Evolutionary conservation across 2,888 invertebrate genomes (phyloP).

Genomic region (Calephelis perditalis): DNA sequence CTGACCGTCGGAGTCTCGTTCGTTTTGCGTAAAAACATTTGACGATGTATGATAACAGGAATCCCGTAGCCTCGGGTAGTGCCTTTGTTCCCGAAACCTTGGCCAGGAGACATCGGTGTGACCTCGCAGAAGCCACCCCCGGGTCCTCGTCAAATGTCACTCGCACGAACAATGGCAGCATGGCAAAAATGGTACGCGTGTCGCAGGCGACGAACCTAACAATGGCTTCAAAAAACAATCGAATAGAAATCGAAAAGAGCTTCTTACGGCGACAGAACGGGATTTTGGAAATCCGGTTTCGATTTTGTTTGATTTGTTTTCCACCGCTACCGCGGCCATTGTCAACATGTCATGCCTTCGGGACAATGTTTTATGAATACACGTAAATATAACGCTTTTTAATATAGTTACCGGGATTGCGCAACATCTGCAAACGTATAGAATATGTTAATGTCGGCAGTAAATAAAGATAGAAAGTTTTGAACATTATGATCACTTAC

Average conservation of each 20-base stretch:
- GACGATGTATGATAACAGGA: slow-evolving; percentile 72
- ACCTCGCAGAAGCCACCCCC: slow-evolving; percentile 40
- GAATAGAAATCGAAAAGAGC: slow-evolving; percentile 76
- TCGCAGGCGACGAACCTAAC: slow-evolving; percentile 60
- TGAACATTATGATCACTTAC: neutral
- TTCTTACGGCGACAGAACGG: slow-evolving; percentile 70
- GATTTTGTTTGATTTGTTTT: slow-evolving; percentile 58
- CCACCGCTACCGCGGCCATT: slow-evolving; percentile 50
- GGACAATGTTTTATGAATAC: slow-evolving; percentile 30
- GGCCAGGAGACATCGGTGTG: slow-evolving; percentile 31
- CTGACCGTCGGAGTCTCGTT: slow-evolving; percentile 52
- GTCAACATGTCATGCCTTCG: slow-evolving; percentile 34
- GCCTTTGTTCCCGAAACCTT: slow-evolving; percentile 30
- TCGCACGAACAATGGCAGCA: slow-evolving; percentile 58
- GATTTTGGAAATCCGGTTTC: slow-evolving; percentile 76
- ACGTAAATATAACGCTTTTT: slow-evolving; percentile 26
- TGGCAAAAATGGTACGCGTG: slow-evolving; percentile 74
- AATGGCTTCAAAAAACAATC: slow-evolving; percentile 72
- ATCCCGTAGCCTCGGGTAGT: slow-evolving; percentile 69
- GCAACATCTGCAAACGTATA: slow-evolving; percentile 1
- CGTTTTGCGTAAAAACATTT: slow-evolving; percentile 69
- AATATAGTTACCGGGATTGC: neutral
- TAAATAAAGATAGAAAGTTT: slow-evolving; percentile 1
- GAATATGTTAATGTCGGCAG: neutral
- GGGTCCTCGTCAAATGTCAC: slow-evolving; percentile 65